phyloP scores from a whole-genome alignment of 2,113 vertebrate species.

The Hepsetus odoe region DNA sequence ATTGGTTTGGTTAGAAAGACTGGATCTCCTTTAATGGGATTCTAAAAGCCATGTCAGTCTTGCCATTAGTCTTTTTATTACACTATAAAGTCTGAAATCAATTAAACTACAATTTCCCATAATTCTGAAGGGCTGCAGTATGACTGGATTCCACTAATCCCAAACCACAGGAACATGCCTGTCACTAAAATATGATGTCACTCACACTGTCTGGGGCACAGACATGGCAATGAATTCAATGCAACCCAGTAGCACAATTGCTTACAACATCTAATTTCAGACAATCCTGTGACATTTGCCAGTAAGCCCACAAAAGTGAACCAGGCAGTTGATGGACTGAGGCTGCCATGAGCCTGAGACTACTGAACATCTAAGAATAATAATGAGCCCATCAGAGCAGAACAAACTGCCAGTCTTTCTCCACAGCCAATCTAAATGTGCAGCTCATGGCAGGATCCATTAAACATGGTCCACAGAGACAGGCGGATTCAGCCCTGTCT shows the following conservation, averaged over 20 bases:
- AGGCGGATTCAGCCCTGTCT: neutral
- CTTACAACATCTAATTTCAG: neutral
- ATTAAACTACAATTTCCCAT: no score
- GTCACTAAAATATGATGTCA: neutral
- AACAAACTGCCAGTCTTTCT: neutral
- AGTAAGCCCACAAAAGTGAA: neutral
- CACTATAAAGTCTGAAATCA: neutral
- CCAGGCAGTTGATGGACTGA: neutral
- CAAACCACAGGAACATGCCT: neutral
- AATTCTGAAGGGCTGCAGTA: neutral
- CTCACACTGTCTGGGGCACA: neutral
- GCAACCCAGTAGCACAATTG: neutral
- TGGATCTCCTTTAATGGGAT: no score
- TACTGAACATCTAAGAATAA: slow-evolving; percentile 6
- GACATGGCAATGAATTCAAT: neutral
- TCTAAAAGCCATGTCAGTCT: no score
- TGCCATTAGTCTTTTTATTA: neutral
- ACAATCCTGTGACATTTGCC: neutral
- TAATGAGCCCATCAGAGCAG: neutral
- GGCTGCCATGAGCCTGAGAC: neutral
- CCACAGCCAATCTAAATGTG: neutral
- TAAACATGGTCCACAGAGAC: neutral
- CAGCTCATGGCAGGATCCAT: neutral
- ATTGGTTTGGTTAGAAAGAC: neutral
- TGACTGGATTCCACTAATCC: neutral